Base-by-base conservation (phyloP, 1,140 invertebrate genomes). In the Heliothis virescens region DNA sequence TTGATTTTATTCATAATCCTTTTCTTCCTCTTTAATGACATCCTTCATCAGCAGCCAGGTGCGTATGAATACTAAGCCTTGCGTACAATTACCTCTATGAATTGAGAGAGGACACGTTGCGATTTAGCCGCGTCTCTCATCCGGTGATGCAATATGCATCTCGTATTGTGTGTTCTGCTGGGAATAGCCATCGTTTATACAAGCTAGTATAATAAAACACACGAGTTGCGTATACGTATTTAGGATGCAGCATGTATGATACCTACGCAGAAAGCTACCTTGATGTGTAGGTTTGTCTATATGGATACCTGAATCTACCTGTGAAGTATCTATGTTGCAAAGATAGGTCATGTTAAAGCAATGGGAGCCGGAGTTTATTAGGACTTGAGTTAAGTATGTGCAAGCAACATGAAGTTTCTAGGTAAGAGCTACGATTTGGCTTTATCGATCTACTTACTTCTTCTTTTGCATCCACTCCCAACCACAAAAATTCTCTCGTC, bases 81-180 rank as follows among this genome's bases (percentile, higher is more conserved):
- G 21, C 21, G 21, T 26, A 26, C 21, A 26, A 21, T 52, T n/a
- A n/a, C n/a, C 57, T 12, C 21, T 26, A 26, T 47, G 15, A 71
- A 77, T 82, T 77, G 77, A 48, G 53, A 48, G 53, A 81, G 59
- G 3, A 41, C 34, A 82, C 69, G 81, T 60, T 74, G 79, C 65
- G 69, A 80, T 26, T 60, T 16, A 67, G 67, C 72, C 29, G 65
- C 65, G 62, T 55, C 65, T 3, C 59, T 81, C 77, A 79, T 82
- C 83, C 81, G 81, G 83, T 85, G 83, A 85, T 50, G 83, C 79
- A 79, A 82, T 48, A 50, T 29, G 16, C 72, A 79, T 75, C 76
- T 74, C 41, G 53, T 62, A 55, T 65, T 69, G 65, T 69, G 48
- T 69, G 65, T 52, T n/a, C 18, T 53, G 7, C 48, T 26, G 53